phyloP scores from a whole-genome alignment of 2,888 invertebrate species.

The Amblyjoppa proteus region DNA sequence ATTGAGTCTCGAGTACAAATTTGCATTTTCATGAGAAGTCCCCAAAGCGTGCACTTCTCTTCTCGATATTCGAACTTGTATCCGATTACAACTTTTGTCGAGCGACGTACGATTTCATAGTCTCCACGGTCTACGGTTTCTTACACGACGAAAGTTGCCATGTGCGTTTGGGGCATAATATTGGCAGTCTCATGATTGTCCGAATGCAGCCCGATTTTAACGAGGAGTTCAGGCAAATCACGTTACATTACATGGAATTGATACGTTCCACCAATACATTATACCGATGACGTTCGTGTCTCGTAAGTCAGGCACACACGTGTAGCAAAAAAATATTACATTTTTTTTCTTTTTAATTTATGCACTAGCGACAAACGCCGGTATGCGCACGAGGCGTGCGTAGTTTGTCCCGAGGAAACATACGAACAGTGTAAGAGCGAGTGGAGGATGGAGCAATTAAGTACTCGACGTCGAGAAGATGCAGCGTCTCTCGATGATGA shows the following conservation, averaged over 20 bases:
- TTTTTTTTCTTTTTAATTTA: not conserved
- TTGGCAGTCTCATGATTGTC: too few species aligned
- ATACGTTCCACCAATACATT: not conserved
- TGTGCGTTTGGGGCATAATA: too few species aligned
- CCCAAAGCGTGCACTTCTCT: too few species aligned
- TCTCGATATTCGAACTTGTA: too few species aligned
- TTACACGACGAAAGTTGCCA: too few species aligned
- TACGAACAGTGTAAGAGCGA: not conserved
- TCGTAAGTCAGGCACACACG: not conserved
- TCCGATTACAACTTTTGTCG: too few species aligned
- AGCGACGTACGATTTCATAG: too few species aligned
- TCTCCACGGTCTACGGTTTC: too few species aligned
- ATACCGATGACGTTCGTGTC: slow-evolving; percentile 7
- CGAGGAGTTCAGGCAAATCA: not conserved
- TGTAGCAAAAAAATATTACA: not conserved
- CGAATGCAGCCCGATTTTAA: not conserved
- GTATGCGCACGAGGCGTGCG: not conserved
- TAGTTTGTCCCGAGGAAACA: not conserved
- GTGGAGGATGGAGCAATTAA: too few species aligned
- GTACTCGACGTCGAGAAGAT: not conserved
- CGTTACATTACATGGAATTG: not conserved
- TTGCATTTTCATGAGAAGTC: too few species aligned
- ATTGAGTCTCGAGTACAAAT: too few species aligned
- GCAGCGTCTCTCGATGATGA: not conserved
- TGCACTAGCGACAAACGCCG: not conserved